Evolutionary conservation across 2,797 vertebrate genomes (phyloP).

Genomic region (Falco peregrinus): DNA sequence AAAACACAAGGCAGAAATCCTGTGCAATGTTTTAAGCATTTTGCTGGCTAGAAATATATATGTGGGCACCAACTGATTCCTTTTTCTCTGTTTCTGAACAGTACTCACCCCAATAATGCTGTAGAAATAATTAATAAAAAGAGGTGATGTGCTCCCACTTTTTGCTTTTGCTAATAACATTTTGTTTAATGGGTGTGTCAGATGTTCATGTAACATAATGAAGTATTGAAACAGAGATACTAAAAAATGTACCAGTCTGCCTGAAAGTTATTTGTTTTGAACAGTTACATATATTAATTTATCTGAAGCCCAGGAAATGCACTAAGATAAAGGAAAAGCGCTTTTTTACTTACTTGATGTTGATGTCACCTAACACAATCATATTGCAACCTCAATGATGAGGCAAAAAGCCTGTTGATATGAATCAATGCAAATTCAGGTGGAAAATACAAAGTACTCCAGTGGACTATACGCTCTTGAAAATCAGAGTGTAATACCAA

Average conservation of each 20-base stretch:
- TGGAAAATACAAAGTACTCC: slow-evolving; percentile 52
- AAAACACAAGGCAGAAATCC: not conserved
- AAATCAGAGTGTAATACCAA: slow-evolving; percentile 26
- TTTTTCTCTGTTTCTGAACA: slow-evolving; percentile 1
- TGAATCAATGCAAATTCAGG: slow-evolving; percentile 34
- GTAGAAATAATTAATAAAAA: slow-evolving; percentile 49
- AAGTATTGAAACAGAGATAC: slow-evolving; percentile 37
- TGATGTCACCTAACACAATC: slow-evolving; percentile 33
- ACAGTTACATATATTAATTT: slow-evolving; percentile 30
- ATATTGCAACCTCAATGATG: slow-evolving; percentile 30
- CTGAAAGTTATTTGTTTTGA: slow-evolving; percentile 45
- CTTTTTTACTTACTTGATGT: slow-evolving; percentile 22
- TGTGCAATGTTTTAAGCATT: not conserved
- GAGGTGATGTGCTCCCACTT: not conserved
- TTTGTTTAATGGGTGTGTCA: slow-evolving; percentile 46
- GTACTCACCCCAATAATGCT: not conserved
- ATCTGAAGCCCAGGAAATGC: not conserved
- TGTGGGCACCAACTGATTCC: not conserved
- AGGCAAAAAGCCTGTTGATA: slow-evolving; percentile 42
- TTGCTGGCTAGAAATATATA: not conserved
- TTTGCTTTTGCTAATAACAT: slow-evolving; percentile 42
- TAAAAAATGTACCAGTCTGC: slow-evolving; percentile 27
- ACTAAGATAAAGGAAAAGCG: slow-evolving; percentile 24
- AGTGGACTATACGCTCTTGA: slow-evolving; percentile 35
- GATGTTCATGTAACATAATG: not conserved